Base-by-base conservation (phyloP, 2,797 vertebrate species). In the Platyrinchus mystaceus region DNA sequence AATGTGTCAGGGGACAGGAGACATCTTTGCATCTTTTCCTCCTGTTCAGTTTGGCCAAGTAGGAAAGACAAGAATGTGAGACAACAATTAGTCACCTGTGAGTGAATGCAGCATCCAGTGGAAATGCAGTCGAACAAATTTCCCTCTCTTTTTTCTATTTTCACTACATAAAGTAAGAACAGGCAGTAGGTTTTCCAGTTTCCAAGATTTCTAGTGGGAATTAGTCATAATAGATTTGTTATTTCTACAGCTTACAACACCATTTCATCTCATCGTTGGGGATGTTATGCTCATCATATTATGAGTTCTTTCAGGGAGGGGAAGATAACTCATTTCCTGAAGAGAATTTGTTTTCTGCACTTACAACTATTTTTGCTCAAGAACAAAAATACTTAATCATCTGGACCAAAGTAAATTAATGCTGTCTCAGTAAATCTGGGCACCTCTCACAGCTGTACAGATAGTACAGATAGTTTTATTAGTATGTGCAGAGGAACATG, bases 1-100 rank as follows among this genome's bases (percentile, higher is more conserved):
- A 87, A 94, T 97, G 82, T 94, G 83, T 89, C 94, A 87, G 62
- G 92, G 95, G 95, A 96, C 63, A 85, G 3, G 19, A 92, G 86
- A 43, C 55, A 63, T 89, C 84, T 97, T 95, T 88, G 74, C 53
- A 78, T 91, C 87, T 97, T 96, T 86, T 58, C 84, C 79, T 96
- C 91, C 94, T 97, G 84, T 91, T 97, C 27, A 5, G 32, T 84
- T 82, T 96, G 87, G 58, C 74, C 84, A 89, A 92, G 78, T 50
- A 92, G 76, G 67, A 93, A 60, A 90, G 78, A 85, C 21, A 83
- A 60, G 59, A 90, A 79, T 5, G 6, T 81, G 73, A 87, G 87
- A 62, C 34, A 84, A 69, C 77, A 88, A 12, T 85, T 70, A 69
- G 56, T 95, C 52, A 94, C 76, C 60, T 93, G 44, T 49, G 90